phyloP scores from a whole-genome alignment of 2,113 vertebrate species.

The Corythoichthys haematopterus region DNA sequence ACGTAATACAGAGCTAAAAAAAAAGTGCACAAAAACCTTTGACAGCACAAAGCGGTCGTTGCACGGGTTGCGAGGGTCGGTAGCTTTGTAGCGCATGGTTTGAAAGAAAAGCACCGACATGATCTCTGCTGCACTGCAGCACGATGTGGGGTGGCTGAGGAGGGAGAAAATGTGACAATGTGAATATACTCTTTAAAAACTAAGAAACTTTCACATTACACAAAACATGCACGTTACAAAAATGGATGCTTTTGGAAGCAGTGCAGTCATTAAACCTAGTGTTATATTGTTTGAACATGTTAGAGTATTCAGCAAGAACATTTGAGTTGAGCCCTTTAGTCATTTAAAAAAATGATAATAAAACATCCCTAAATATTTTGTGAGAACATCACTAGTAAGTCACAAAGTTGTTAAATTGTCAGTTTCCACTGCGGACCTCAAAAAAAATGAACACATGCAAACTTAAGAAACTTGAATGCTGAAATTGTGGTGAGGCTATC shows the following conservation, averaged over 20 bases:
- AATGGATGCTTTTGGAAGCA: neutral
- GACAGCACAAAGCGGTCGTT: conserved; percentile 83
- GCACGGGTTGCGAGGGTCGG: conserved; percentile 69
- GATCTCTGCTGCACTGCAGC: conserved; percentile 81
- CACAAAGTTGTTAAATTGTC: conserved; percentile 31
- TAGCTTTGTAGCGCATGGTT: conserved; percentile 75
- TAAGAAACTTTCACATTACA: neutral
- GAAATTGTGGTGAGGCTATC: conserved; percentile 19
- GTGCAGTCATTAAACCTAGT: neutral
- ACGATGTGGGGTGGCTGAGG: conserved; percentile 76
- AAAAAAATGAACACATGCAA: neutral
- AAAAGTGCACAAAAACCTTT: conserved; percentile 59
- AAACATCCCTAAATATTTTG: neutral
- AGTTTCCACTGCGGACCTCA: conserved; percentile 5
- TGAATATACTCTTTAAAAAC: neutral
- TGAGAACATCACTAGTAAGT: neutral
- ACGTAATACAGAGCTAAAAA: neutral
- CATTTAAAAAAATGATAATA: neutral
- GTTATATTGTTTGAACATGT: neutral
- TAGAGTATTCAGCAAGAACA: neutral
- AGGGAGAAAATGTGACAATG: neutral
- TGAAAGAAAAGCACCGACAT: conserved; percentile 82
- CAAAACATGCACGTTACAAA: conserved; percentile 28
- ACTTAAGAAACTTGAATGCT: conserved; percentile 55
- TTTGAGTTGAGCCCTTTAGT: neutral